phyloP scores from a whole-genome alignment of 2,113 vertebrate genomes.

The Thymallus thymallus region DNA sequence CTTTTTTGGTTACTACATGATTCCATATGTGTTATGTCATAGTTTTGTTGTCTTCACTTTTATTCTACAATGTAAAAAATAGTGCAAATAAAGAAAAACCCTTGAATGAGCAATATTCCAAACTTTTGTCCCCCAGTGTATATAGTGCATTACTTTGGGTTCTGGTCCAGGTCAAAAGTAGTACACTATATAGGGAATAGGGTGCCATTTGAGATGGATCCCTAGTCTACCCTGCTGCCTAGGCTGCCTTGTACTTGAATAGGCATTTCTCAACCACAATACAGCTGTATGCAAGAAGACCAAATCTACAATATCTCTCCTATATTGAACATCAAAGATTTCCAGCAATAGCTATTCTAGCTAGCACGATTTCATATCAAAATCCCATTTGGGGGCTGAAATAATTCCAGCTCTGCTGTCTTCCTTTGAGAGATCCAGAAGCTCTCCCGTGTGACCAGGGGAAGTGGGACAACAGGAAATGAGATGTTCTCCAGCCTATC shows the following conservation, averaged over 20 bases:
- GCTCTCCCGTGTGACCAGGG: conserved; percentile 28
- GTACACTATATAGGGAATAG: no score
- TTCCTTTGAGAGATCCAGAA: conserved; percentile 6
- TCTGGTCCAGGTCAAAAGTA: no score
- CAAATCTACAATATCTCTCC: no score
- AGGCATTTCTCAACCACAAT: not conserved
- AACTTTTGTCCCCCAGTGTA: no score
- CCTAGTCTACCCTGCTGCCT: not conserved
- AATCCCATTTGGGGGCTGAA: not conserved
- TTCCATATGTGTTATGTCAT: no score
- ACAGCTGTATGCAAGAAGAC: no score
- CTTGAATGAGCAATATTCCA: no score
- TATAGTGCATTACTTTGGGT: not conserved
- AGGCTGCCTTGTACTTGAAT: not conserved
- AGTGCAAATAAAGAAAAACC: no score
- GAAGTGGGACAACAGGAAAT: conserved; percentile 49
- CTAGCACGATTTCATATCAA: not conserved
- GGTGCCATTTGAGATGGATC: not conserved
- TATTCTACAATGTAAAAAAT: no score
- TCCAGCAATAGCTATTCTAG: not conserved
- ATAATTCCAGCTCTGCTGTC: not conserved
- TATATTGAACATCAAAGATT: not conserved
- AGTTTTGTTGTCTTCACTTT: no score
- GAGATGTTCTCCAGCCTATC: conserved; percentile 27
- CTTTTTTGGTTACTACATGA: no score